Evolutionary conservation across 2,797 vertebrate species (phyloP), one percentile per base, ranked within the genome.

Genomic region (Chromis chromis): DNA sequence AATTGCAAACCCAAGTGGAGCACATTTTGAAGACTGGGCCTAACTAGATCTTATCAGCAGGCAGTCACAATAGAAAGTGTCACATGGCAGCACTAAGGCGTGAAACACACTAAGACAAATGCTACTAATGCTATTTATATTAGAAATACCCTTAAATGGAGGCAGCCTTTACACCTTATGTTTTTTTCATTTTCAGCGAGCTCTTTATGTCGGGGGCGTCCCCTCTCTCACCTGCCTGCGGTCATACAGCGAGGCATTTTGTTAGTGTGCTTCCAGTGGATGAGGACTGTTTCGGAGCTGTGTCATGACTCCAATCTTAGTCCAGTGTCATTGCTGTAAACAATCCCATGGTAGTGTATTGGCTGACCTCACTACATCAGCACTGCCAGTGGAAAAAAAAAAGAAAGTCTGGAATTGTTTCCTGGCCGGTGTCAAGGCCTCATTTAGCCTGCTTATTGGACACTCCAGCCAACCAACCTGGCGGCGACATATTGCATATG

Each of bases 351-450:
- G 69, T 74, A 59, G 74, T 82, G 64, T 73, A 76, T 66, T 85
- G 84, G 82, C 76, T 89, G 79, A 87, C 87, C 86, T 84, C 74
- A 21, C 71, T 83, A 28, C 63, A 84, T 84, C 83, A 85, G 69
- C 70, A 75, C 40, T 74, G 70, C 74, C 81, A 89, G 65, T 33
- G 6, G 9, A 0, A 9, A 24, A 19, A 16, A 54, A 46, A 60
- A 71, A 83, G 67, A 65, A 56, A 69, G 56, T 56, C 63, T 78
- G 71, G 75, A 91, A 92, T 92, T 84, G 87, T 88, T 90, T 91
- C 77, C 86, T 79, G 79, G 77, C 81, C 24, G 14, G 68, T 90
- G 85, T 91, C 86, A 88, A 77, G 86, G 83, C 89, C 89, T 91
- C 81, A 87, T 91, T 92, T 91, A 84, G 76, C 61, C 72, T 27